Percentiles rank a stretch among this genome's conserved stretches.
Evolutionary conservation across 2,113 vertebrate genomes (phyloP).

Genomic region (Epinephelus lanceolatus): DNA sequence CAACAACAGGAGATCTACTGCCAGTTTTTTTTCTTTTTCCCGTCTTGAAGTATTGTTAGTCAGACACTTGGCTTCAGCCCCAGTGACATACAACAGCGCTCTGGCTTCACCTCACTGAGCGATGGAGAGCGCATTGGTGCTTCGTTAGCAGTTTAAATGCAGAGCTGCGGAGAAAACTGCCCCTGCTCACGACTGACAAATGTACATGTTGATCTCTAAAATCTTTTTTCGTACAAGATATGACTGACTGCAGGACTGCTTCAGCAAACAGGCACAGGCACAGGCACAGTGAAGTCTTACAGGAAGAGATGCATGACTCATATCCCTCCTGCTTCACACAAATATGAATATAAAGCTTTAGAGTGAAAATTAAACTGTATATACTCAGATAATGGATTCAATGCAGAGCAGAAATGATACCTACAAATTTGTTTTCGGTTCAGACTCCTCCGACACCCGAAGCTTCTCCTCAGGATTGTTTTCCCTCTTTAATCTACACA

Average conservation of each 20-base stretch:
- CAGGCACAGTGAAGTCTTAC: slow-evolving; percentile 16
- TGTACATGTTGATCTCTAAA: slow-evolving; percentile 46
- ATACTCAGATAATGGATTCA: not conserved
- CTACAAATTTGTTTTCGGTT: slow-evolving; percentile 15
- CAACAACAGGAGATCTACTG: slow-evolving; percentile 56
- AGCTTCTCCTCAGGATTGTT: slow-evolving; percentile 22
- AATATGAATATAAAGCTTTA: slow-evolving; percentile 38
- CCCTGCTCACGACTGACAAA: slow-evolving; percentile 35
- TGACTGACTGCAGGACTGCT: slow-evolving; percentile 33
- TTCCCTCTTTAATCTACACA: slow-evolving; percentile 44
- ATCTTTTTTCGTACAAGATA: slow-evolving; percentile 3
- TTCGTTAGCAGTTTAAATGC: slow-evolving; percentile 66
- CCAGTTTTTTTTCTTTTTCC: slow-evolving; percentile 8
- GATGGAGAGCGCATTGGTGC: slow-evolving; percentile 48
- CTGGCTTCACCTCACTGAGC: slow-evolving; percentile 57
- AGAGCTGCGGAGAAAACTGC: slow-evolving; percentile 25
- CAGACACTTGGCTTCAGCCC: slow-evolving; percentile 66
- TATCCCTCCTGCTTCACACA: slow-evolving; percentile 36
- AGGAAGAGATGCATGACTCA: slow-evolving; percentile 47
- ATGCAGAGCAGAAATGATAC: not conserved
- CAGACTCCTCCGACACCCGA: slow-evolving; percentile 3
- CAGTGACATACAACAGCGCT: slow-evolving; percentile 40
- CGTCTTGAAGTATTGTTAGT: slow-evolving; percentile 68
- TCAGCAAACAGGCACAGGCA: slow-evolving; percentile 21
- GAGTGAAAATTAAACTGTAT: slow-evolving; percentile 16